Conservation (phyloP, 2,113 vertebrate species). For the Crotophaga sulcirostris region DNA sequence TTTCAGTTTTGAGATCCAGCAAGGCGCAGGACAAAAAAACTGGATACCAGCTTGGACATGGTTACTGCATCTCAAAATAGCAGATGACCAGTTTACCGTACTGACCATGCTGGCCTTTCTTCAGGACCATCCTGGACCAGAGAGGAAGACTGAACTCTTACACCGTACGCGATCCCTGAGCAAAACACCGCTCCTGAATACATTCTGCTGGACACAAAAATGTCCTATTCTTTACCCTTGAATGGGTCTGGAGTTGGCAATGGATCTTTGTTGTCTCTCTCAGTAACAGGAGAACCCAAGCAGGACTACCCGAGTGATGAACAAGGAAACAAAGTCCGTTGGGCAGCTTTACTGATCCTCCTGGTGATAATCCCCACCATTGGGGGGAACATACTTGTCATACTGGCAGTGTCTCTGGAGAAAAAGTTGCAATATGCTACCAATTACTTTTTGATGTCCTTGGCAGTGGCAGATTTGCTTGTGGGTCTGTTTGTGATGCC, state of each 20-base stretch:
- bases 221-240: slow-evolving; percentile 48
- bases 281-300: slow-evolving; percentile 49
- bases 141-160: slow-evolving; percentile 46
- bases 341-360: slow-evolving; percentile 89
- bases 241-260: slow-evolving; percentile 43
- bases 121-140: slow-evolving; percentile 74
- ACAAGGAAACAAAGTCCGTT: slow-evolving; percentile 71
- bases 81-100: slow-evolving; percentile 72
- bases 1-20: slow-evolving; percentile 16
- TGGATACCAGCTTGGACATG: background rate
- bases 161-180: slow-evolving; percentile 49
- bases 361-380: slow-evolving; percentile 94
- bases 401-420: slow-evolving; percentile 92
- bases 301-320: slow-evolving; percentile 41
- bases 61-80: slow-evolving; percentile 49
- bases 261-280: slow-evolving; percentile 24
- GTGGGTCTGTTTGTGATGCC: slow-evolving; percentile 98
- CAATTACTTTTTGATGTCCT: slow-evolving; percentile 96
- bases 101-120: slow-evolving; percentile 86
- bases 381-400: slow-evolving; percentile 95
- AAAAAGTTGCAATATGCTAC: slow-evolving; percentile 96
- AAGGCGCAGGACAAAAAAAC: slow-evolving; percentile 19
- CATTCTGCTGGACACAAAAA: slow-evolving; percentile 37
- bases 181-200: slow-evolving; percentile 55
- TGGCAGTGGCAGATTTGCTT: slow-evolving; percentile 93